Evolutionary conservation across 2,888 invertebrate genomes (phyloP), one percentile per base, ranked within the genome.

Genomic region (Nasonia oneida): DNA sequence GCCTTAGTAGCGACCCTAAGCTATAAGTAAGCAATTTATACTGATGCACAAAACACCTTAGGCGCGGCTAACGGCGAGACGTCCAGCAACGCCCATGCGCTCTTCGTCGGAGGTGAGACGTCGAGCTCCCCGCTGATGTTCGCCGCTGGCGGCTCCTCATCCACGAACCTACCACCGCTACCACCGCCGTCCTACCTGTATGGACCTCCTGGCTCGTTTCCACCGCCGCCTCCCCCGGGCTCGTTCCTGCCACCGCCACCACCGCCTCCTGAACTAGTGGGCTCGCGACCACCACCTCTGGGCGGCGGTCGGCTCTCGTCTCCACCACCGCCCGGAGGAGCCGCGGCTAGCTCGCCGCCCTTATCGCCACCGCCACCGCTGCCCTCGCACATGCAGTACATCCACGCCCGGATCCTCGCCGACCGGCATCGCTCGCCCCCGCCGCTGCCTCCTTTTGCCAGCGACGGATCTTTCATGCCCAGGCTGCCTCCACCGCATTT

Each of bases 181-280:
- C 94, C 95, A 86, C 94, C 94, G 88, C 94, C 95, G 80, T 94
- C 94, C 88, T 94, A 95, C 85, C 95, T 96, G 83, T 75, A 74
- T 29, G 95, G 95, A 57, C 88, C 89, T 70, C 64, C 37, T n/a
- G 89, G 18, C 87, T 90, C 29, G 85, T 90, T 57, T 88, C 90
- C 29, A 88, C 90, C 91, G 14, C 92, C 94, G 90, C 88, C 94
- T 89, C 94, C 94, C 10, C 94, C 94, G 61, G 67, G 67, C 33
- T 33, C 73, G 94, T 94, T 94, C 95, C 91, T 84, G 95, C 95
- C 95, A 77, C 94, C 94, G 88, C 94, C 95, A 82, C 95, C 95
- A 82, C 95, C 95, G 64, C 86, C 89, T 94, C 88, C 90, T 18
- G 92, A 8, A 93, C 93, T 83, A 33, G 93, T 93, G 10, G 91